Percentiles rank a stretch among this genome's conserved stretches.
Evolutionary conservation across 2,113 vertebrate genomes (phyloP).

Genomic region (Crotalus horridus): DNA sequence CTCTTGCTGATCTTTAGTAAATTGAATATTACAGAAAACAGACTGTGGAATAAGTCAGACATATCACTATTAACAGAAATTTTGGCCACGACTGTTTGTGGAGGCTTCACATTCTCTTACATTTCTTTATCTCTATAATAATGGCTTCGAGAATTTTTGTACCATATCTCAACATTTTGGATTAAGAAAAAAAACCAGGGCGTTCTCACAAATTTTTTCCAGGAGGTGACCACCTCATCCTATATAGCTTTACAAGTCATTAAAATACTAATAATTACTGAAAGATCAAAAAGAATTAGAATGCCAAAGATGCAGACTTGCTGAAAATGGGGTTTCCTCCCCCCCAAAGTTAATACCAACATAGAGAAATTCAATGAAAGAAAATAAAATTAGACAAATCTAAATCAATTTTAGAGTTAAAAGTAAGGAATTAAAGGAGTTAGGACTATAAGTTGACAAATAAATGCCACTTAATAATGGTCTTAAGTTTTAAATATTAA

Average conservation of each 20-base stretch:
- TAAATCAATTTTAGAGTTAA: background rate
- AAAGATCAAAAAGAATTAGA: background rate
- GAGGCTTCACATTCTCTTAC: background rate
- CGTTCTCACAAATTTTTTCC: background rate
- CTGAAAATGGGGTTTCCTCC: background rate
- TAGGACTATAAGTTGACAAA: background rate
- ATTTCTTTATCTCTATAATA: background rate
- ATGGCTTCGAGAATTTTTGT: background rate
- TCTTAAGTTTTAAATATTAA: background rate
- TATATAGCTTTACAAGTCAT: background rate
- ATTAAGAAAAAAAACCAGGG: background rate
- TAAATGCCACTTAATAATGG: background rate
- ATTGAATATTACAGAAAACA: background rate
- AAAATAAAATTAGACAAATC: background rate
- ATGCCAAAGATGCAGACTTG: background rate
- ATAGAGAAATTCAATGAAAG: background rate
- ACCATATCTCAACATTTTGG: background rate
- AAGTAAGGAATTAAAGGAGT: background rate
- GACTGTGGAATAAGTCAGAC: too few species aligned
- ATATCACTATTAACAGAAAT: background rate
- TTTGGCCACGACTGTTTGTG: background rate
- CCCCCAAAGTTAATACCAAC: background rate
- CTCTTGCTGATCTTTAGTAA: background rate
- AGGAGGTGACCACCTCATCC: background rate
- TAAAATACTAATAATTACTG: background rate